Conservation (phyloP, 1,140 invertebrate genomes). For the Microplitis mediator region DNA sequence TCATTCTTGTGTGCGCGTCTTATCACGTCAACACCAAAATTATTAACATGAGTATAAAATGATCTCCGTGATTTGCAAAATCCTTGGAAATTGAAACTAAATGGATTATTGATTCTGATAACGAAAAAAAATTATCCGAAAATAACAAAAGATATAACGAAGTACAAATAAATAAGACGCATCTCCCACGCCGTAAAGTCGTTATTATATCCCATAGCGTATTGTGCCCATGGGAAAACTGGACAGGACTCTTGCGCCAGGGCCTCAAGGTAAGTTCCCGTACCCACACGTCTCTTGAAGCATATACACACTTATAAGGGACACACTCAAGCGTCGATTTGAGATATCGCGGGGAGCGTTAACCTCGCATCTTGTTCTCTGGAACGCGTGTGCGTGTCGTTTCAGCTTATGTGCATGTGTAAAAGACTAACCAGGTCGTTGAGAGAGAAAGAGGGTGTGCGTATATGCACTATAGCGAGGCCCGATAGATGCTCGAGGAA, state of each 20-base stretch:
- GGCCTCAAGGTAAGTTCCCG: conserved; percentile 39
- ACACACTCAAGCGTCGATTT: conserved; percentile 46
- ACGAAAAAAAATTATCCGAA: conserved; percentile 8
- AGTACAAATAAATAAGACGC: conserved; percentile 51
- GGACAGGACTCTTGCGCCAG: conserved; percentile 47
- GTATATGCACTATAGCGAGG: conserved; percentile 19
- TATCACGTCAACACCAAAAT: too few relatives aligned
- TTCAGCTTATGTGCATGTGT: conserved; percentile 22
- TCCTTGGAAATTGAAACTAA: too few relatives aligned
- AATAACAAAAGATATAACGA: conserved; percentile 31
- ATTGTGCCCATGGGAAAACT: conserved; percentile 57
- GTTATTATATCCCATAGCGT: conserved; percentile 54
- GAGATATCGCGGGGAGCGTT: conserved; percentile 56
- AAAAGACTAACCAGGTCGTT: conserved; percentile 23
- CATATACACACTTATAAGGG: conserved; percentile 21
- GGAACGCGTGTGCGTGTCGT: conserved; percentile 28
- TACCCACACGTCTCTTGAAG: conserved; percentile 16
- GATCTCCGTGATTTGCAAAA: too few relatives aligned
- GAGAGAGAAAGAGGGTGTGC: conserved; percentile 32
- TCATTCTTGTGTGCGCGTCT: too few relatives aligned
- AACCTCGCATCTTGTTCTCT: conserved; percentile 50
- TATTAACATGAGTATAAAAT: too few relatives aligned
- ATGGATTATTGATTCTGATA: background rate
- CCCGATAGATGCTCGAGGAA: conserved; percentile 53
- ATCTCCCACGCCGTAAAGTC: conserved; percentile 51